phyloP scores from a whole-genome alignment of 2,888 invertebrate genomes.

The Drosophila recens region DNA sequence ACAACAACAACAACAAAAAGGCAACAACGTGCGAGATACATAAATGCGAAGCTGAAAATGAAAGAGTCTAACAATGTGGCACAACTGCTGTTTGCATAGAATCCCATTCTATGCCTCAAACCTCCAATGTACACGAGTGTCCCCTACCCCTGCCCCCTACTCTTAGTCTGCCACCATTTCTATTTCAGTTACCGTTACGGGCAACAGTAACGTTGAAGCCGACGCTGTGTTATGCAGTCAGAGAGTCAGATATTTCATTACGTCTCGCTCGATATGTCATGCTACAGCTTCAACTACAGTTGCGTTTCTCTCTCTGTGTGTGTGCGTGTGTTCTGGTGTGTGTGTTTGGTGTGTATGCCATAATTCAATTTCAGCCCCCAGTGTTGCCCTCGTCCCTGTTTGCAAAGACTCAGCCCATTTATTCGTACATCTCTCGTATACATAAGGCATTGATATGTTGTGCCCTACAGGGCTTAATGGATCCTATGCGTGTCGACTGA shows the following conservation, averaged over 20 bases:
- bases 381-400: slow-evolving; percentile 39
- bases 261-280: slow-evolving; percentile 77
- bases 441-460: slow-evolving; percentile 72
- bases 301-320: slow-evolving; percentile 24
- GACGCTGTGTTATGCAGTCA: slow-evolving; percentile 69
- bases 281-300: slow-evolving; percentile 29
- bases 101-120: slow-evolving; percentile 12
- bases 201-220: slow-evolving; percentile 34
- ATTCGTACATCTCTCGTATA: not conserved
- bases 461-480: slow-evolving; percentile 60
- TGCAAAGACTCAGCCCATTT: slow-evolving; percentile 24
- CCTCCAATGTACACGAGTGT: not conserved
- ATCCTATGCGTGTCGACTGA: slow-evolving; percentile 63
- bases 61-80: slow-evolving; percentile 78
- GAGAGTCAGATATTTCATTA: slow-evolving; percentile 76
- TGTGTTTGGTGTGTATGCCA: slow-evolving; percentile 48
- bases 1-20: slow-evolving; percentile 42
- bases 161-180: slow-evolving; percentile 33
- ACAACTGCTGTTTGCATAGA: slow-evolving; percentile 53
- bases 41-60: slow-evolving; percentile 76
- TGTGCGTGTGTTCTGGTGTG: slow-evolving; percentile 20
- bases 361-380: slow-evolving; percentile 71
- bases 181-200: slow-evolving; percentile 56
- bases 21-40: slow-evolving; percentile 52
- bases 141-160: not conserved